phyloP scores from a whole-genome alignment of 2,797 vertebrate species.

The Scarus forsteni region DNA sequence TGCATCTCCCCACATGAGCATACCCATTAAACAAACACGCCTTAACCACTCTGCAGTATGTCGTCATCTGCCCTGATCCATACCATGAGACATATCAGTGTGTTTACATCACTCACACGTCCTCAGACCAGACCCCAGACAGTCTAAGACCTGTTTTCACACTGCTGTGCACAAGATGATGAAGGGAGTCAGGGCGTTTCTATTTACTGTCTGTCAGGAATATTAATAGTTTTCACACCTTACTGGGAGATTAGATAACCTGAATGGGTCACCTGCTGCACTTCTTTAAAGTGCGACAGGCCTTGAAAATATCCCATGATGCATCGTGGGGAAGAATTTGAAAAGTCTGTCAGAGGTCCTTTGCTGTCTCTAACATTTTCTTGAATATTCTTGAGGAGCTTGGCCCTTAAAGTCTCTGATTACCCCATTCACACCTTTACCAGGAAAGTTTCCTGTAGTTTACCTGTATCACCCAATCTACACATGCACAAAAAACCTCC shows the following conservation, averaged over 20 bases:
- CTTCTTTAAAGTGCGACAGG: not conserved
- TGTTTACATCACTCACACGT: conserved; percentile 56
- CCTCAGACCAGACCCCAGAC: conserved; percentile 61
- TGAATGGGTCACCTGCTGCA: not conserved
- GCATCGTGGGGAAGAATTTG: not conserved
- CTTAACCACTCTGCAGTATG: conserved; percentile 8
- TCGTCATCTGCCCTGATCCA: not conserved
- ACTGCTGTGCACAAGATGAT: conserved; percentile 2
- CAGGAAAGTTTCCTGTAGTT: too few relatives aligned
- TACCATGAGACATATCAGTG: conserved; percentile 24
- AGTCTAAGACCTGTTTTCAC: conserved; percentile 14
- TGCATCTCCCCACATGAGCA: conserved; percentile 2
- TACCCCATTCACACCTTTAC: too few relatives aligned
- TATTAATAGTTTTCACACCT: not conserved
- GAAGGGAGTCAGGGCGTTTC: conserved; percentile 38
- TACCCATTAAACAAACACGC: conserved; percentile 14
- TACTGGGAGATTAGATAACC: not conserved
- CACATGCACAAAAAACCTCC: too few relatives aligned
- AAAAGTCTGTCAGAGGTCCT: not conserved
- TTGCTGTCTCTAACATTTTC: not conserved
- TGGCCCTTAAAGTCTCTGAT: too few relatives aligned
- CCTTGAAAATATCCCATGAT: not conserved
- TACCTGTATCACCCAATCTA: too few relatives aligned
- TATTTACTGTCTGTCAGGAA: not conserved
- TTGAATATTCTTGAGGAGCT: too few relatives aligned